phyloP scores from a whole-genome alignment of 2,113 vertebrate genomes.

The Bambusicola thoracicus region DNA sequence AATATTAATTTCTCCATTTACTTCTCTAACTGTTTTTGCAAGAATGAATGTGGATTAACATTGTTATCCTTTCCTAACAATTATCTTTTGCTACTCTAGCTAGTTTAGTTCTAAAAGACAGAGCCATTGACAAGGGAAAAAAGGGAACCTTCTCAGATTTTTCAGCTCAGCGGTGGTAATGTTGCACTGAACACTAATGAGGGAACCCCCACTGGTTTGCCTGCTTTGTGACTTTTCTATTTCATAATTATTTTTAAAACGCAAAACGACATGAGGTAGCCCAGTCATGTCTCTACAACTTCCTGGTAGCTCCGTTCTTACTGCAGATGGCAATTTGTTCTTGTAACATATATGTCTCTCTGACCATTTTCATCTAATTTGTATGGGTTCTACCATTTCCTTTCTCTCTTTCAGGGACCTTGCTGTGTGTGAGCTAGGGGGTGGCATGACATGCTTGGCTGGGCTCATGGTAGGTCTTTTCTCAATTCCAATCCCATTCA shows the following conservation, averaged over 20 bases:
- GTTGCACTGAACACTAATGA: slow-evolving; percentile 88
- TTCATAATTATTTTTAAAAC: slow-evolving; percentile 91
- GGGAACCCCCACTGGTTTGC: slow-evolving; percentile 85
- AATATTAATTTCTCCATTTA: slow-evolving; percentile 79
- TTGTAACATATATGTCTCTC: slow-evolving; percentile 85
- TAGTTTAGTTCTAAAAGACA: slow-evolving; percentile 85
- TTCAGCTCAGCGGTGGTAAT: slow-evolving; percentile 87
- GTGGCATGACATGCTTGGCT: slow-evolving; percentile 95
- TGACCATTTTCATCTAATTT: slow-evolving; percentile 86
- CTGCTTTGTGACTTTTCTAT: slow-evolving; percentile 90
- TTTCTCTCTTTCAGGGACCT: slow-evolving; percentile 88
- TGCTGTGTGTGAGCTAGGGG: slow-evolving; percentile 93
- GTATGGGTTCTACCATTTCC: slow-evolving; percentile 86
- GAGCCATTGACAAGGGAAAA: slow-evolving; percentile 82
- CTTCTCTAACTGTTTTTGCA: slow-evolving; percentile 84
- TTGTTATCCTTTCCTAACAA: slow-evolving; percentile 85
- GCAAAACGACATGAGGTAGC: slow-evolving; percentile 87
- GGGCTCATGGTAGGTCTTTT: slow-evolving; percentile 94
- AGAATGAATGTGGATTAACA: slow-evolving; percentile 84
- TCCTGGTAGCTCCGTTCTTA: slow-evolving; percentile 80
- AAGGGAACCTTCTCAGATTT: slow-evolving; percentile 83
- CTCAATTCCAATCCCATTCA: slow-evolving; percentile 88
- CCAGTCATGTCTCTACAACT: slow-evolving; percentile 82
- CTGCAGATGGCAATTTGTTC: slow-evolving; percentile 86
- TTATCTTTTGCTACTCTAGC: slow-evolving; percentile 87